Conservation (phyloP, 2,797 vertebrate species). For the Rhadinocentrus ornatus region DNA sequence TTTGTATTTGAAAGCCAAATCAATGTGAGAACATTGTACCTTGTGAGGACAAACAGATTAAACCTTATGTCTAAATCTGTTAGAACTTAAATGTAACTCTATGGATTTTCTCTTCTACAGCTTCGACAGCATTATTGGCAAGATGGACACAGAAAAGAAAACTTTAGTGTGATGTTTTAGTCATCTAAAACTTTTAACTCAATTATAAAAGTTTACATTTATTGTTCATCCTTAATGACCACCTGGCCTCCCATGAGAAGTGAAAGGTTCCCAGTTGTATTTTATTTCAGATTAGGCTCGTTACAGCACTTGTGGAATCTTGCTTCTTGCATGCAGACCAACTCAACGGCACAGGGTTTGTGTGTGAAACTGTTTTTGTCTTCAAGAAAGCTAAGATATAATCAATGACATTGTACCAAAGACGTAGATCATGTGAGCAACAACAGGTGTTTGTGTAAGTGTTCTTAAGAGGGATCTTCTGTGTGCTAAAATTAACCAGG, state of each 20-base stretch:
- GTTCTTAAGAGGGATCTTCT: conserved; percentile 36
- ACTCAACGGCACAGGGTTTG: not conserved
- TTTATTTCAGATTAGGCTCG: not conserved
- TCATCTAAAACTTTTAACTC: not conserved
- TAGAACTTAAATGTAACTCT: not conserved
- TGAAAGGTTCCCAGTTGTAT: not conserved
- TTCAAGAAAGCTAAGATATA: conserved; percentile 22
- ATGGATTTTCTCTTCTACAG: not conserved
- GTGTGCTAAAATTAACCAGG: conserved; percentile 73
- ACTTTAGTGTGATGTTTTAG: not conserved
- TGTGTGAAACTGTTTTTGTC: conserved; percentile 8
- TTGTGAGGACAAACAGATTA: not conserved
- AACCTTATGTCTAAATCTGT: not conserved
- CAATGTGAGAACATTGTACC: not conserved
- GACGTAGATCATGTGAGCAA: conserved; percentile 46
- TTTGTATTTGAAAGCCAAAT: not conserved
- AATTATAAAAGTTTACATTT: conserved; percentile 1
- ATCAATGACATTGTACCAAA: conserved; percentile 65
- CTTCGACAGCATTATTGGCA: not conserved
- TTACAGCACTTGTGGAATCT: not conserved
- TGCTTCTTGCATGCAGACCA: not conserved
- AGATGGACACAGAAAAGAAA: not conserved
- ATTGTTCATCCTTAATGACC: conserved; percentile 2
- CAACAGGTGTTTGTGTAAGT: conserved; percentile 64
- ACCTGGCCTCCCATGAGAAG: not conserved